Evolutionary conservation across 2,888 invertebrate genomes (phyloP).

Genomic region (Sphecodes monilicornis): DNA sequence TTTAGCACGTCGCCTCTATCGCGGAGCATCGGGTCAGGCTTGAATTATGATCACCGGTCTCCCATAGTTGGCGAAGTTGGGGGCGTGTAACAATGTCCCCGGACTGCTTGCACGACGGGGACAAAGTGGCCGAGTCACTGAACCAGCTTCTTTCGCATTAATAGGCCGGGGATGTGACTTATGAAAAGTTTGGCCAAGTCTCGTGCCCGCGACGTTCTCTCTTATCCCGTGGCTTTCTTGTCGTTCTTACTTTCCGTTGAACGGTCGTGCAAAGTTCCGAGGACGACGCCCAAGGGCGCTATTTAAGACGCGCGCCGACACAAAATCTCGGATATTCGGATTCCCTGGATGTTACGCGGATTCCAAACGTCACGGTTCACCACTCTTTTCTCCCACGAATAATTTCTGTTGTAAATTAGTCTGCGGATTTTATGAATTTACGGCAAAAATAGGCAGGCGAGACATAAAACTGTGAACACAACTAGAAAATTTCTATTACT

Average conservation of each 20-base stretch:
- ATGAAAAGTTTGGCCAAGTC: conserved; percentile 63
- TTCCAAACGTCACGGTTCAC: neutral
- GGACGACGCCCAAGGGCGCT: conserved; percentile 60
- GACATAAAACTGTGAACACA: no score
- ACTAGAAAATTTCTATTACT: no score
- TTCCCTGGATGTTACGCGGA: neutral
- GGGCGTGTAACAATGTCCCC: conserved; percentile 23
- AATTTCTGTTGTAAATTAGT: no score
- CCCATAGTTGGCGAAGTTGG: neutral
- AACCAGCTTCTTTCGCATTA: conserved; percentile 49
- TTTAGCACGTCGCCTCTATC: neutral
- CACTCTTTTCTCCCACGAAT: neutral
- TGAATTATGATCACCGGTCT: neutral
- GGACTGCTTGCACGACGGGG: conserved; percentile 11
- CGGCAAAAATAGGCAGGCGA: no score
- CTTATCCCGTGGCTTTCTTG: conserved; percentile 17
- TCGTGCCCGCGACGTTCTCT: conserved; percentile 42
- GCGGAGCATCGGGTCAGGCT: neutral
- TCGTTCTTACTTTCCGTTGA: conserved; percentile 23
- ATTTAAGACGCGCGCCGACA: conserved; percentile 49
- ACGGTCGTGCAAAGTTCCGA: conserved; percentile 28
- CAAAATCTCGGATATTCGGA: conserved; percentile 47
- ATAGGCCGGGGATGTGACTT: conserved; percentile 61
- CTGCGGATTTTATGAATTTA: no score
- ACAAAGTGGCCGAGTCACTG: conserved; percentile 40